phyloP scores from a whole-genome alignment of 2,113 vertebrate genomes.

The Collichthys lucidus region DNA sequence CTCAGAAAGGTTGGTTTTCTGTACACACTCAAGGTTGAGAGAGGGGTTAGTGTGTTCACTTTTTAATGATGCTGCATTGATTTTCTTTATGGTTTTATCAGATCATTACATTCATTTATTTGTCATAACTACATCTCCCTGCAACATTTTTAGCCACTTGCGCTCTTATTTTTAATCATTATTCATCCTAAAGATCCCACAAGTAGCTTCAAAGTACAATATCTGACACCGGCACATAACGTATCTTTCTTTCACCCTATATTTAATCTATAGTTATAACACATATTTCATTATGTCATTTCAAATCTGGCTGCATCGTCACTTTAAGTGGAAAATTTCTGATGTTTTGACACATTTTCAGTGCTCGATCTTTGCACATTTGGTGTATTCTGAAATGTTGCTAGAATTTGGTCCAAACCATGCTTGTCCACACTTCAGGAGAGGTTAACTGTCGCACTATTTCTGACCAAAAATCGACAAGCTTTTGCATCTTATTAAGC shows the following conservation, averaged over 20 bases:
- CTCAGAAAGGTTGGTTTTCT: constrained; percentile 63
- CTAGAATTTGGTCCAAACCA: neutral
- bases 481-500: neutral
- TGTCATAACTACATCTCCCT: neutral
- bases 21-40: neutral
- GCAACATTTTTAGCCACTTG: neutral
- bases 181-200: neutral
- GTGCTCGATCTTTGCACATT: neutral
- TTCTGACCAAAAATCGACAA: neutral
- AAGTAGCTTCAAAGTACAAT: constrained; percentile 4
- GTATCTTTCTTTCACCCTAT: neutral
- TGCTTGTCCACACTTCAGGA: neutral
- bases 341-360: neutral
- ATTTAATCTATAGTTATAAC: neutral
- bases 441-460: neutral
- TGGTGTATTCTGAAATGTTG: neutral
- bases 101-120: neutral
- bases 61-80: neutral
- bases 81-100: neutral
- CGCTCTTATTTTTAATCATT: neutral
- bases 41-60: neutral
- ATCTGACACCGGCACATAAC: neutral
- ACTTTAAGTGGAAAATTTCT: neutral
- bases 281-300: neutral
- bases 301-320: neutral